Conservation (phyloP, 2,888 invertebrate species). For the Chalcis sispes region DNA sequence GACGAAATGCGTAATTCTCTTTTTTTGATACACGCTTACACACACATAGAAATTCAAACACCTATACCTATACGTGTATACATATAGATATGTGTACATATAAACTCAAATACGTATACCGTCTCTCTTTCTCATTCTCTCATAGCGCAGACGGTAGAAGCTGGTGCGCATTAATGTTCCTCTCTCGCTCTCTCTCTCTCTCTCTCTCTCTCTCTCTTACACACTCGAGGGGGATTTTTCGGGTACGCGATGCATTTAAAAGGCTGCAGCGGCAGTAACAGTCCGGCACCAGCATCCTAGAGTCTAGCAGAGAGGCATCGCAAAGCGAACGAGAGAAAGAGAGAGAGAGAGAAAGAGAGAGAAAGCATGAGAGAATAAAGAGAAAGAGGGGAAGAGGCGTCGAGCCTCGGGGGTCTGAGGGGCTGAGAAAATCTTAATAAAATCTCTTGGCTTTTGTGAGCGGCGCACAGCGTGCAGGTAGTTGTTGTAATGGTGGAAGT, state of each 20-base stretch:
- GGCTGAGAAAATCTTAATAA: constrained; percentile 51
- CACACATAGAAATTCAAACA: background rate
- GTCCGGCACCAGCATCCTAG: too few species aligned
- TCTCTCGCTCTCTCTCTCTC: background rate
- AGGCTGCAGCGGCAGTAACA: background rate
- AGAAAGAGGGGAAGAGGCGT: background rate
- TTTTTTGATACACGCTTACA: too few species aligned
- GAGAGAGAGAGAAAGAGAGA: constrained; percentile 18
- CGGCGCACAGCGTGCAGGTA: background rate
- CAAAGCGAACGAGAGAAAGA: background rate
- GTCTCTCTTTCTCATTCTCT: too few species aligned
- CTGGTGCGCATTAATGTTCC: background rate
- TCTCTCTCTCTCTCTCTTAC: too few species aligned
- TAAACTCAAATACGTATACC: too few species aligned
- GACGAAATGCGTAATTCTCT: constrained; percentile 30
- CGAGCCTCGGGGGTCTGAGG: too few species aligned
- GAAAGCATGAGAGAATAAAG: constrained; percentile 1
- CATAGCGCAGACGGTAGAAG: too few species aligned
- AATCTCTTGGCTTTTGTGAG: constrained; percentile 51
- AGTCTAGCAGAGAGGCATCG: background rate
- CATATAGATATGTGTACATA: too few species aligned
- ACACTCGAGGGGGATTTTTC: background rate
- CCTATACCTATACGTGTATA: too few species aligned
- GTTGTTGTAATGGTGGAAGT: background rate
- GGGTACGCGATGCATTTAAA: constrained; percentile 17